These are phyloP conservation scores for Silurus aristotelis DNA, from an alignment of 2,797 vertebrate species.

Conservation along the genomic window DNA sequence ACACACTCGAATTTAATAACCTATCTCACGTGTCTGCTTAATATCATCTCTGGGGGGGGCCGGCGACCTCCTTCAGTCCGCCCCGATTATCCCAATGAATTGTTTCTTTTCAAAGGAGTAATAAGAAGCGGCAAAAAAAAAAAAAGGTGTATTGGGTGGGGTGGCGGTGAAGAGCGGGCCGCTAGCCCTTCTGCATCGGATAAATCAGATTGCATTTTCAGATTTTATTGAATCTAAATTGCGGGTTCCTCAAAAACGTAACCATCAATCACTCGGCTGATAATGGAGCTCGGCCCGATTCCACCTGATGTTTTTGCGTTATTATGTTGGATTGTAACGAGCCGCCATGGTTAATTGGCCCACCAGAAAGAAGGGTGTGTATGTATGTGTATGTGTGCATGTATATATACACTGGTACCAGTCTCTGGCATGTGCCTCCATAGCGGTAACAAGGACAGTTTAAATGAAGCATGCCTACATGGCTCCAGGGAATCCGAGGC, in stretches of 20 bases:
- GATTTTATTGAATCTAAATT: constrained; percentile 99
- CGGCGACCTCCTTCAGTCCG: constrained; percentile 66
- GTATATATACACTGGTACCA: constrained; percentile 44
- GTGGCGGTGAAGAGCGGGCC: constrained; percentile 38
- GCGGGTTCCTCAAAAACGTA: constrained; percentile 78
- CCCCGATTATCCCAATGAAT: constrained; percentile 85
- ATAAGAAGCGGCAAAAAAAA: constrained; percentile 76
- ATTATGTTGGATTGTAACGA: constrained; percentile 97
- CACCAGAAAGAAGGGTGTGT: constrained; percentile 82
- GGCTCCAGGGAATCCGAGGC: constrained; percentile 86
- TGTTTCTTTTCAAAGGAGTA: constrained; percentile 80
- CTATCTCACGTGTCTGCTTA: constrained; percentile 67
- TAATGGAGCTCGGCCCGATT: constrained; percentile 92
- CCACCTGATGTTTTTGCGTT: constrained; percentile 97
- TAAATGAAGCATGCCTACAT: constrained; percentile 90
- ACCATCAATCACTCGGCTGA: constrained; percentile 95
- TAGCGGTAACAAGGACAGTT: constrained; percentile 71
- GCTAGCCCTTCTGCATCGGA: constrained; percentile 78
- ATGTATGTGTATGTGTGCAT: constrained; percentile 47
- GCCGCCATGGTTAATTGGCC: constrained; percentile 93
- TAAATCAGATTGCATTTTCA: constrained; percentile 92
- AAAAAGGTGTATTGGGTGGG: not conserved
- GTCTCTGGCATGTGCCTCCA: constrained; percentile 57
- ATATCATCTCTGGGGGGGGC: constrained; percentile 57
- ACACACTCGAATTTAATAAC: constrained; percentile 76